Conservation (phyloP, 2,113 vertebrate genomes). For the Psephotus haematonotus region DNA sequence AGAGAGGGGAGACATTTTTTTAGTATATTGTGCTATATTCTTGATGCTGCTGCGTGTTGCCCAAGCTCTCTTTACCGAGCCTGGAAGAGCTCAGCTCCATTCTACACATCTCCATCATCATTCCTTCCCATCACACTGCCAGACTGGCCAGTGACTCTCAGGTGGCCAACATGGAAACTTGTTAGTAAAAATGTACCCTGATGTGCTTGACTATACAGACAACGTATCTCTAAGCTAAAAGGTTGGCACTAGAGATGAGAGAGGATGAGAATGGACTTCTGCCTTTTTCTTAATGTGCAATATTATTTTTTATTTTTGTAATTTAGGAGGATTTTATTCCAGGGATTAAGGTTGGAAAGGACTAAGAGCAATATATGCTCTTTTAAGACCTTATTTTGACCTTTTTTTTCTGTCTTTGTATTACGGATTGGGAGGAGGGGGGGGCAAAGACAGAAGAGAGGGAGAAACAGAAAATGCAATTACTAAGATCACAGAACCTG, state of each 20-base stretch:
- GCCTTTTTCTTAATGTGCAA: neutral
- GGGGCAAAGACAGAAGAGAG: neutral
- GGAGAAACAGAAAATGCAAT: neutral
- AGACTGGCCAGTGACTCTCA: neutral
- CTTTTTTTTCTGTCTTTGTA: neutral
- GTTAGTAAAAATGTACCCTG: neutral
- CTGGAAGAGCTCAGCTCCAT: fast-evolving
- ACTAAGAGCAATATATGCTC: neutral
- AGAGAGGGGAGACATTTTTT: constrained; percentile 37
- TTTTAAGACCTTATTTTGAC: neutral
- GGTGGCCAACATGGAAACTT: neutral
- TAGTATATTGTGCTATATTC: constrained; percentile 42
- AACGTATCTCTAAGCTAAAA: neutral
- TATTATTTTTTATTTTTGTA: neutral
- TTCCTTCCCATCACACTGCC: neutral
- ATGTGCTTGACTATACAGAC: neutral
- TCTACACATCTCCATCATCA: neutral
- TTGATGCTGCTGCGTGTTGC: neutral
- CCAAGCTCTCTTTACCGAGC: neutral
- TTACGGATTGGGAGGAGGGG: fast-evolving
- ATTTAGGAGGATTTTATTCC: neutral
- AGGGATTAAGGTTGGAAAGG: neutral
- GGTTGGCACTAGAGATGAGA: neutral
- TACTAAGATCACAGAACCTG: neutral
- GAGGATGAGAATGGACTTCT: neutral